Evolutionary conservation across 2,888 invertebrate genomes (phyloP).

Genomic region (Arge pagana): DNA sequence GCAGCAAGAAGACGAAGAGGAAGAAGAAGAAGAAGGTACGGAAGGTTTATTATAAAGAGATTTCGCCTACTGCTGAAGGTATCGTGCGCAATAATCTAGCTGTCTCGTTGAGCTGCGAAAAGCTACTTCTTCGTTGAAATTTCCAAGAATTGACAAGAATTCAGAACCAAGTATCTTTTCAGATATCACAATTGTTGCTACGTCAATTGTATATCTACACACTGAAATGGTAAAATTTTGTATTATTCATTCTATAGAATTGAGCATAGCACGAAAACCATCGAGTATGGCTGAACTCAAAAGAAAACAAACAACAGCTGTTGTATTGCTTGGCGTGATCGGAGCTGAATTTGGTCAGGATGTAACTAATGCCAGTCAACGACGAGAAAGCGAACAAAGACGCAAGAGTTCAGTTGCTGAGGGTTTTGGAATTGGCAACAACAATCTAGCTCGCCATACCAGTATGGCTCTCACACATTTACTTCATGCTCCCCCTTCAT

Average conservation of each 20-base stretch:
- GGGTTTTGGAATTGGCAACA: slow-evolving; percentile 84
- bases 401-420: slow-evolving; percentile 86
- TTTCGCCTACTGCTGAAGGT: no score
- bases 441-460: slow-evolving; percentile 87
- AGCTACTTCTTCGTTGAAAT: no score
- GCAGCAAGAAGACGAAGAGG: slow-evolving; percentile 74
- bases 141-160: neutral
- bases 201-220: no score
- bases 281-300: slow-evolving; percentile 85
- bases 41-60: no score
- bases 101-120: no score
- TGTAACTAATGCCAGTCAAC: slow-evolving; percentile 73
- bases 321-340: slow-evolving; percentile 94
- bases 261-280: slow-evolving; percentile 71
- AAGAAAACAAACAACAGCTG: slow-evolving; percentile 95
- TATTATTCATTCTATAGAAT: slow-evolving; percentile 45
- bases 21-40: slow-evolving; percentile 80
- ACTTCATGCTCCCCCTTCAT: slow-evolving; percentile 82
- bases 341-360: slow-evolving; percentile 99
- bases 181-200: neutral
- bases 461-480: slow-evolving; percentile 94
- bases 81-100: no score
- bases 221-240: neutral
- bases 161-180: slow-evolving; percentile 2
- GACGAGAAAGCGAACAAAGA: slow-evolving; percentile 65